Evolutionary conservation across 2,797 vertebrate genomes (phyloP).

Genomic region (Labroides dimidiatus): DNA sequence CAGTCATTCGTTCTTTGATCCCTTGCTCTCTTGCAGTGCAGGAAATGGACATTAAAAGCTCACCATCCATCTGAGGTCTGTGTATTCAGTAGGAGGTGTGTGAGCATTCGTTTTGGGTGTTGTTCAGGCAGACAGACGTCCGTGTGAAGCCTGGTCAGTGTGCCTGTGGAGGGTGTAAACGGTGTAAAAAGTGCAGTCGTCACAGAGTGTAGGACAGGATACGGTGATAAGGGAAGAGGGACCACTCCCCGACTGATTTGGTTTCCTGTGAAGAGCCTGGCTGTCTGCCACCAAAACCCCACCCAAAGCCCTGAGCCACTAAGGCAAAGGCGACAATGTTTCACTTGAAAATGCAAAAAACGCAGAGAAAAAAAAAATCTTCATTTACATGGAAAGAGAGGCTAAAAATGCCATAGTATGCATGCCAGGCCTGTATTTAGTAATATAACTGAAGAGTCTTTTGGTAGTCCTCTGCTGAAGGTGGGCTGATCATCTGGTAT

Average conservation of each 20-base stretch:
- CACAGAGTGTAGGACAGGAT: slow-evolving; percentile 60
- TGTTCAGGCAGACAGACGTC: slow-evolving; percentile 28
- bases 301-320: neutral
- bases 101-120: neutral
- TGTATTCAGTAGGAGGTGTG: slow-evolving; percentile 7
- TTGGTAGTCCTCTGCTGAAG: too few relatives aligned
- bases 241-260: slow-evolving; percentile 60
- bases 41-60: slow-evolving; percentile 44
- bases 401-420: too few relatives aligned
- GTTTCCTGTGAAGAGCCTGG: slow-evolving; percentile 75
- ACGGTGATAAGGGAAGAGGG: slow-evolving; percentile 71
- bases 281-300: slow-evolving; percentile 38
- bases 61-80: slow-evolving; percentile 24
- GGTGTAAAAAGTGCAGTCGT: slow-evolving; percentile 21
- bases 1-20: slow-evolving; percentile 21
- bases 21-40: neutral
- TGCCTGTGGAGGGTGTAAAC: slow-evolving; percentile 48
- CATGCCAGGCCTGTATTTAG: too few relatives aligned
- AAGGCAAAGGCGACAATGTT: too few relatives aligned
- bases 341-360: too few relatives aligned
- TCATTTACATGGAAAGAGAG: too few relatives aligned
- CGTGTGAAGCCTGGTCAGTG: slow-evolving; percentile 31
- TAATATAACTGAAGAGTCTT: too few relatives aligned
- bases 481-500: too few relatives aligned
- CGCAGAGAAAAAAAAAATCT: too few relatives aligned